Base-by-base conservation (phyloP, 2,888 invertebrate species). In the Zygogramma bicolorata region DNA sequence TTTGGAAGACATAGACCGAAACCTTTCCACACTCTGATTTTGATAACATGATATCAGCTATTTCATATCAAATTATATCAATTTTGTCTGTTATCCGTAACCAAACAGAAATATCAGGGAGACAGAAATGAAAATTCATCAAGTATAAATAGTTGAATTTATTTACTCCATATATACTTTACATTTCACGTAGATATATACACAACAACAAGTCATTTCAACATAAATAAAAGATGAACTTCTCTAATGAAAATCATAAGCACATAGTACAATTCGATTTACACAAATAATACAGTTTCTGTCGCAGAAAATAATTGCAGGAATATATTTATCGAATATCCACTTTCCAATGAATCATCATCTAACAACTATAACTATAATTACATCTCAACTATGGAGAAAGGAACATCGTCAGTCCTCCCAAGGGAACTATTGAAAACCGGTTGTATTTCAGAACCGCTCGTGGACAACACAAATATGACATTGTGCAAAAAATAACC, bases 101-200 rank as follows among this genome's bases (percentile, higher is more conserved):
- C n/a, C n/a, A n/a, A n/a, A n/a, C n/a, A n/a, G n/a, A n/a, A n/a
- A n/a, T n/a, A n/a, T n/a, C n/a, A n/a, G n/a, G n/a, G n/a, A n/a
- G n/a, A n/a, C n/a, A n/a, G 8, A 61, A 65, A 62, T 40, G 27
- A 72, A 71, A 38, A 65, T 20, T 72, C 13, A 25, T 8, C 20
- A 2, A 71, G 20, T 59, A 75, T 71, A 75, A 78, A 76, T 76
- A 79, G 82, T 81, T 83, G 81, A 65, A 69, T 72, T 72, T 68
- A 72, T 68, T 71, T 69, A 68, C 68, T 81, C 18, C 46, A 63
- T 46, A 31, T 82, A 77, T 83, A 83, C 81, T 82, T 85, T 84
- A 85, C 84, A 84, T 82, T 85, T 84, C 86, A 87, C 62, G 20
- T 83, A 83, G 82, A 84, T 84, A 86, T 86, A 80, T 86, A 86